A percentile compares a stretch with the other conserved stretches of the same genome.
These are phyloP conservation scores for Heliangelus exortis DNA, from an alignment of 2,797 vertebrate species.

Conservation along the genomic window DNA sequence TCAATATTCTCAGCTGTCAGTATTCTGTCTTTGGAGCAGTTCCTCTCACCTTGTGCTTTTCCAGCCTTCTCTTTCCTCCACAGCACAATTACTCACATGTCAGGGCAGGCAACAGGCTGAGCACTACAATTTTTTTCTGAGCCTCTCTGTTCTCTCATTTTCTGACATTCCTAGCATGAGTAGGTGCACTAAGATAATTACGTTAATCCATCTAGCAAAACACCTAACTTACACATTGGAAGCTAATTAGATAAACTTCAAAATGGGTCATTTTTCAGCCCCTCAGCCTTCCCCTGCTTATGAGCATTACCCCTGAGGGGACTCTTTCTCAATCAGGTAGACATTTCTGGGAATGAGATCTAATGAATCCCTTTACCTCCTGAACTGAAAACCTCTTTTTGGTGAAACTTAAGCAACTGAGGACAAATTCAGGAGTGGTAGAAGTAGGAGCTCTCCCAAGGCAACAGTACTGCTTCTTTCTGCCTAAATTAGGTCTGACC, in stretches of 20 bases:
- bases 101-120: conserved; percentile 50
- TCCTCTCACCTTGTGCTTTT: conserved; percentile 5
- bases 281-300: conserved; percentile 37
- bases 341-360: conserved; percentile 65
- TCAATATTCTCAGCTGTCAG: not conserved
- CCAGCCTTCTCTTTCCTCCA: not conserved
- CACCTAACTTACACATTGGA: conserved; percentile 59
- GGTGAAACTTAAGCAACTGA: conserved; percentile 33
- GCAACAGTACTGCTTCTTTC: not conserved
- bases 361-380: conserved; percentile 65
- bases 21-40: conserved; percentile 11
- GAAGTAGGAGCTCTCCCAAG: conserved; percentile 34
- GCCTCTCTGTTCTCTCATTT: conserved; percentile 24
- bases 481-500: conserved; percentile 12
- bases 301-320: conserved; percentile 64
- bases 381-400: conserved; percentile 63
- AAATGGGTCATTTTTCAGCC: conserved; percentile 73
- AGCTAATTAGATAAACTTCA: conserved; percentile 73
- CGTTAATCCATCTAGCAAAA: conserved; percentile 69
- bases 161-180: conserved; percentile 64
- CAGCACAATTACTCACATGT: not conserved
- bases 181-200: conserved; percentile 64
- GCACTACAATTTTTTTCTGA: conserved; percentile 7
- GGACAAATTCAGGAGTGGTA: conserved; percentile 4
- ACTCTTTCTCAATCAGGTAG: conserved; percentile 66